A percentile compares a stretch with the other conserved stretches of the same genome.
These are phyloP conservation scores for Crepidodera aurea DNA, from an alignment of 2,888 invertebrate species.

Conservation along the genomic window DNA sequence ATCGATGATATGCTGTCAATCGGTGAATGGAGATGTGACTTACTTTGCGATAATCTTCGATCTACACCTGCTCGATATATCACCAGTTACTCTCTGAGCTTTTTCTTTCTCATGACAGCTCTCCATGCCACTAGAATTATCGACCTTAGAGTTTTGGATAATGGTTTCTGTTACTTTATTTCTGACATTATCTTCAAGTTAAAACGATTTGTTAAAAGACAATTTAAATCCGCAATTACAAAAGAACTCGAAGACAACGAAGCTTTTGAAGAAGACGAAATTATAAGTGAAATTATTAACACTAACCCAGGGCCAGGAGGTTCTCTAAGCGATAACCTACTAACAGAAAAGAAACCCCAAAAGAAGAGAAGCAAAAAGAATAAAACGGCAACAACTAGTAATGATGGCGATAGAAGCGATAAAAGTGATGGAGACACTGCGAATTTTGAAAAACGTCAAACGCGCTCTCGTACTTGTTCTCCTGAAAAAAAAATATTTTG, in stretches of 20 bases:
- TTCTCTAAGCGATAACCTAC: not conserved
- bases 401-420: not conserved
- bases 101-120: constrained; percentile 48
- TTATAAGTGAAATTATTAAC: not conserved
- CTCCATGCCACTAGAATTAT: constrained; percentile 49
- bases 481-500: not conserved
- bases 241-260: not conserved
- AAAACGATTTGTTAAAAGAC: not conserved
- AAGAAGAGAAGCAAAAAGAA: not conserved
- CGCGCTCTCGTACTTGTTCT: constrained; percentile 1
- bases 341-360: not conserved
- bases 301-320: not conserved
- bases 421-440: not conserved
- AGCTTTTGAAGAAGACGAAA: not conserved
- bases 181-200: not conserved
- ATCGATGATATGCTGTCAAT: constrained; percentile 44
- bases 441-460: not conserved
- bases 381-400: not conserved
- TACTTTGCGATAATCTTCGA: constrained; percentile 45
- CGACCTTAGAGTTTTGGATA: constrained; percentile 46
- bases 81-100: constrained; percentile 52
- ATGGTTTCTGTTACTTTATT: constrained; percentile 15
- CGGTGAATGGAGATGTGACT: constrained; percentile 43
- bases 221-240: not conserved
- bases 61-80: constrained; percentile 43